Evolutionary conservation across 2,797 vertebrate genomes (phyloP).

Genomic region (Sebastes diaconus): DNA sequence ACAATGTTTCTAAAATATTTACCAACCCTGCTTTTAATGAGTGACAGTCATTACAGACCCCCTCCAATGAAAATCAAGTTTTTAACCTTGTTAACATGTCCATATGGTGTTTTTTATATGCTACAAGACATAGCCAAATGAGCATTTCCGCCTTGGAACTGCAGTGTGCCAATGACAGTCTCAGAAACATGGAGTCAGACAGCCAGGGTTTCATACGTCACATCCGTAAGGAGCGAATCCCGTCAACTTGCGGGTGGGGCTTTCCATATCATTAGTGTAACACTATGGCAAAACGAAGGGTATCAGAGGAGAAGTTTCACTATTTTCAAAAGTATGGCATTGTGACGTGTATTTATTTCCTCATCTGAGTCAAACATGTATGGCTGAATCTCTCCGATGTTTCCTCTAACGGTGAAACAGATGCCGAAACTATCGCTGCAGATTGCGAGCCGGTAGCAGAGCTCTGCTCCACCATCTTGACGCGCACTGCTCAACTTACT

Average conservation of each 20-base stretch:
- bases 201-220: rapidly evolving
- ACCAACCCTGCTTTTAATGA: background rate
- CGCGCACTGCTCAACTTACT: background rate
- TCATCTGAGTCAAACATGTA: background rate
- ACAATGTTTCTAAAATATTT: too few species aligned
- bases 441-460: background rate
- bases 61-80: background rate
- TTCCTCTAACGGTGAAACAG: background rate
- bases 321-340: background rate
- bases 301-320: background rate
- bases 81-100: background rate
- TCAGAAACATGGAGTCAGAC: too few species aligned
- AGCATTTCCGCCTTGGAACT: background rate
- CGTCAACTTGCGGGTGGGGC: background rate
- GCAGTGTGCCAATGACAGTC: background rate
- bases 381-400: background rate
- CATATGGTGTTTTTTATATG: background rate
- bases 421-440: background rate
- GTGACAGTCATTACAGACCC: background rate
- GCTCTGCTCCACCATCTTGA: rapidly evolving
- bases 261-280: background rate
- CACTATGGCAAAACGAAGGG: background rate
- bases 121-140: background rate
- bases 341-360: background rate
- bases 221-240: rapidly evolving